These are phyloP conservation scores for Paracanthobrama guichenoti DNA, from an alignment of 2,113 vertebrate species.

Conservation along the genomic window DNA sequence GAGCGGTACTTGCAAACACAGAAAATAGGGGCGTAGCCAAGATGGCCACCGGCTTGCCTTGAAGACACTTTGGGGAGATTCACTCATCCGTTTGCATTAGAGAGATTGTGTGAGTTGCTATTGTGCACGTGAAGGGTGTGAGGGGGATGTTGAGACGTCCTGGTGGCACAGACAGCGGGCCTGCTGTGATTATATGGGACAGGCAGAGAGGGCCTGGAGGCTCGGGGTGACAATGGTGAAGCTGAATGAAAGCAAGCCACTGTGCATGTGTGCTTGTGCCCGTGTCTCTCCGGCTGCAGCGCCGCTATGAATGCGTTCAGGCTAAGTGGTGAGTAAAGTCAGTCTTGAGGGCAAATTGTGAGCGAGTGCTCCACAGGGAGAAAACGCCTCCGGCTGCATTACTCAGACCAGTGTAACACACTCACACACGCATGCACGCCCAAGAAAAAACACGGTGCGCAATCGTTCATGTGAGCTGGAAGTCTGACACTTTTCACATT, in stretches of 20 bases:
- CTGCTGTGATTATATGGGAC: neutral
- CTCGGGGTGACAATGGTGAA: neutral
- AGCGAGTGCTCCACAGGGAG: constrained; percentile 25
- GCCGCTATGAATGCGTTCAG: constrained; percentile 38
- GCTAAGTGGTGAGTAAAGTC: constrained; percentile 46
- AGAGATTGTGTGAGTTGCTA: neutral
- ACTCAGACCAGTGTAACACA: constrained; percentile 34
- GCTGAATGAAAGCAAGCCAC: constrained; percentile 2
- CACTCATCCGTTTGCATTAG: neutral
- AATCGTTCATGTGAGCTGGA: constrained; percentile 37
- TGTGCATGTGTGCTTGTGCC: constrained; percentile 6
- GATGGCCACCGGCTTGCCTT: neutral
- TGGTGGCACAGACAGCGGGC: neutral
- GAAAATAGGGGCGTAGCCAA: neutral
- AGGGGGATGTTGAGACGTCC: neutral
- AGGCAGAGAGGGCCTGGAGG: neutral
- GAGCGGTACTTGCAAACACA: neutral
- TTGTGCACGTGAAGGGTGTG: neutral
- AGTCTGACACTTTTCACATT: too few species aligned
- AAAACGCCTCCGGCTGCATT: constrained; percentile 45
- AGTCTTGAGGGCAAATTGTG: constrained; percentile 41
- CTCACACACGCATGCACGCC: neutral
- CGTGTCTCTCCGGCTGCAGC: neutral
- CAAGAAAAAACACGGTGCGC: constrained; percentile 26
- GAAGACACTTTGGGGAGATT: neutral